Conservation (phyloP, 2,797 vertebrate species). For the Argyrosomus regius region DNA sequence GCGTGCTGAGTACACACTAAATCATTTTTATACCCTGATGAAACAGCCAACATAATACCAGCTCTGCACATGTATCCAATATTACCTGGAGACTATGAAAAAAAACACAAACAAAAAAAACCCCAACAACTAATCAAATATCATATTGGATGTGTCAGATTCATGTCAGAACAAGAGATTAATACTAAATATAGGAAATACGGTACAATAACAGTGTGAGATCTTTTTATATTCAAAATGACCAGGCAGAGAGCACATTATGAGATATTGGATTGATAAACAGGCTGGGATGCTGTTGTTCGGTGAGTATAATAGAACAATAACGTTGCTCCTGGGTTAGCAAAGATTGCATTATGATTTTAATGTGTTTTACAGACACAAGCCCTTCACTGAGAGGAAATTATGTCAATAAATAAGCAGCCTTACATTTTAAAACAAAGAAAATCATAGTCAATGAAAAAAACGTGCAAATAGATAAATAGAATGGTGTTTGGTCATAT, state of each 20-base stretch:
- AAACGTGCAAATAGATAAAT: slow-evolving; percentile 28
- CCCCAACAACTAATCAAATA: slow-evolving; percentile 81
- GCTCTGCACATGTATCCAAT: slow-evolving; percentile 82
- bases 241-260: slow-evolving; percentile 81
- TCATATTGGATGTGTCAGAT: slow-evolving; percentile 84
- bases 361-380: slow-evolving; percentile 82
- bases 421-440: slow-evolving; percentile 80
- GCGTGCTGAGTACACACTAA: slow-evolving; percentile 84
- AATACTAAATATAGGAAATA: slow-evolving; percentile 85
- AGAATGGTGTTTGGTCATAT: slow-evolving; percentile 54
- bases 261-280: slow-evolving; percentile 87
- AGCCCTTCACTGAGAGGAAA: slow-evolving; percentile 79
- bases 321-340: slow-evolving; percentile 82
- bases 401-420: slow-evolving; percentile 82
- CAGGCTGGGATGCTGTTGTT: slow-evolving; percentile 77
- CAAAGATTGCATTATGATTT: slow-evolving; percentile 84
- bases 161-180: slow-evolving; percentile 82
- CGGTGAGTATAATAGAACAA: slow-evolving; percentile 82
- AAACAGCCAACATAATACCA: slow-evolving; percentile 84
- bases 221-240: slow-evolving; percentile 85
- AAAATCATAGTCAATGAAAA: slow-evolving; percentile 64
- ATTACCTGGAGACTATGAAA: slow-evolving; percentile 79
- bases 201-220: slow-evolving; percentile 76
- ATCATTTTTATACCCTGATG: slow-evolving; percentile 88
- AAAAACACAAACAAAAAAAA: slow-evolving; percentile 56